Conservation (phyloP, 2,888 invertebrate genomes). For the Beris morrisii region DNA sequence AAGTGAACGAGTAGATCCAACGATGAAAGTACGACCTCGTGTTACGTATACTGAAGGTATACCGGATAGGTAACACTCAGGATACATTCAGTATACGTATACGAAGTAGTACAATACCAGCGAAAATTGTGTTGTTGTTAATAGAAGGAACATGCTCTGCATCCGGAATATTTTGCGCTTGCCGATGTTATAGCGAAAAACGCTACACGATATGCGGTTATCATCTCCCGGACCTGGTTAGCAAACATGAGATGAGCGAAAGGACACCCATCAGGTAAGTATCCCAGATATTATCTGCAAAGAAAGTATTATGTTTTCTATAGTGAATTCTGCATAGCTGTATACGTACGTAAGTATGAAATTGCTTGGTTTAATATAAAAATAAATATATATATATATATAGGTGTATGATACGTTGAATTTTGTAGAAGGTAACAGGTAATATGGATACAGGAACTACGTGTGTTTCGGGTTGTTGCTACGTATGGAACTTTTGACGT, state of each 20-base stretch:
- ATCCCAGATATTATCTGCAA: conserved; percentile 38
- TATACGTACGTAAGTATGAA: too few species aligned
- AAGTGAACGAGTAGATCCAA: conserved; percentile 42
- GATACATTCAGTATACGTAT: conserved; percentile 99
- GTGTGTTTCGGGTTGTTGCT: too few species aligned
- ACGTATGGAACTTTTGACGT: conserved; percentile 8
- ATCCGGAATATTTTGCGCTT: conserved; percentile 39
- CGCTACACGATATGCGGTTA: conserved; percentile 3
- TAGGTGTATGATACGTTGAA: too few species aligned
- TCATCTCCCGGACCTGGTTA: neutral
- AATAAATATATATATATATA: too few species aligned
- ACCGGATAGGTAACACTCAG: conserved; percentile 98
- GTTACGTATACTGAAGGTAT: conserved; percentile 99
- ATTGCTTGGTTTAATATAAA: too few species aligned
- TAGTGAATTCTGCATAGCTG: conserved; percentile 5
- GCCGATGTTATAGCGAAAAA: too few species aligned
- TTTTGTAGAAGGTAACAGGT: too few species aligned
- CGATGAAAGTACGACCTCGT: conserved; percentile 87
- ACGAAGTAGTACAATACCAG: conserved; percentile 74
- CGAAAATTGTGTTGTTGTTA: conserved; percentile 36
- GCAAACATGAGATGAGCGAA: neutral
- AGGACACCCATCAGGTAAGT: conserved; percentile 31
- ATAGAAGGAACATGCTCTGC: conserved; percentile 44
- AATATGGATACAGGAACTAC: too few species aligned
- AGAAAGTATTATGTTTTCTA: conserved; percentile 35